phyloP scores from a whole-genome alignment of 2,888 invertebrate genomes.

The Acronicta alni region DNA sequence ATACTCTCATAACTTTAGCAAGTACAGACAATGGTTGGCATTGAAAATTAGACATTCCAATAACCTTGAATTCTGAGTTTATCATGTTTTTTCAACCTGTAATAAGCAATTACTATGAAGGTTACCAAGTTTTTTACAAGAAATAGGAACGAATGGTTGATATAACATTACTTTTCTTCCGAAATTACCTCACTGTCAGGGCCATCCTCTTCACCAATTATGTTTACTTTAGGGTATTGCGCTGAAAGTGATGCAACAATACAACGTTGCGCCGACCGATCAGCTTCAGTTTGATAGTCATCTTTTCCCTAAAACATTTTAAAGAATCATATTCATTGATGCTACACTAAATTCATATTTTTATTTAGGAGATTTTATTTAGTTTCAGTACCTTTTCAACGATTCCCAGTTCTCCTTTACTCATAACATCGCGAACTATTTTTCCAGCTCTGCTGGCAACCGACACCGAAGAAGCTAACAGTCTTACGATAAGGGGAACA shows the following conservation, averaged over 20 bases:
- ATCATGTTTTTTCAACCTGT: too few species aligned
- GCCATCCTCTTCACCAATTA: conserved; percentile 97
- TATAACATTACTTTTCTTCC: neutral
- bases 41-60: neutral
- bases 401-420: conserved; percentile 96
- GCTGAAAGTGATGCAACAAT: conserved; percentile 96
- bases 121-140: too few species aligned
- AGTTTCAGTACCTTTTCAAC: conserved; percentile 97
- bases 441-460: conserved; percentile 95
- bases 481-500: conserved; percentile 91
- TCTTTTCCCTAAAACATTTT: conserved; percentile 92
- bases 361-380: too few species aligned
- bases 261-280: conserved; percentile 97
- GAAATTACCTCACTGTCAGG: conserved; percentile 89
- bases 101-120: too few species aligned
- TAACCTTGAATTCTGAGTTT: neutral
- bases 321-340: conserved; percentile 11
- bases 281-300: conserved; percentile 99
- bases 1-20: too few species aligned
- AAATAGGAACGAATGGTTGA: too few species aligned
- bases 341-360: neutral
- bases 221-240: conserved; percentile 94
- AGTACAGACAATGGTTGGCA: neutral
- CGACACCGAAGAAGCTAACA: conserved; percentile 94
- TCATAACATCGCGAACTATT: conserved; percentile 97